These are phyloP conservation scores for Distichodus sexfasciatus DNA, from an alignment of 2,797 vertebrate species.

Conservation along the genomic window DNA sequence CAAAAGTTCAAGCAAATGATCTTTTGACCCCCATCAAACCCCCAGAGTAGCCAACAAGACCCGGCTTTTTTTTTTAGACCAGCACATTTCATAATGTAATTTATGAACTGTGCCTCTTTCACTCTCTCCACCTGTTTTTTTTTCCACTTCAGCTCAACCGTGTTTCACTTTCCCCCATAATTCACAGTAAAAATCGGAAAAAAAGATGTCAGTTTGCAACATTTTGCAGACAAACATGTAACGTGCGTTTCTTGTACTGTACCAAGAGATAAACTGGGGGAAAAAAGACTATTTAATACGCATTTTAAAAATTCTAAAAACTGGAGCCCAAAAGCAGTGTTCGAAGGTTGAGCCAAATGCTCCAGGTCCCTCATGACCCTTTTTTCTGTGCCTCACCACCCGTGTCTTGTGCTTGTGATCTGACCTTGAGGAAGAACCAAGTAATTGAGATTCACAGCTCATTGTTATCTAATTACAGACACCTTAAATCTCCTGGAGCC, in stretches of 20 bases:
- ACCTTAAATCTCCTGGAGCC: slow-evolving; percentile 45
- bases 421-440: slow-evolving; percentile 58
- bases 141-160: slow-evolving; percentile 55
- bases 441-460: slow-evolving; percentile 63
- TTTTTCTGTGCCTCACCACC: slow-evolving; percentile 5
- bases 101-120: slow-evolving; percentile 63
- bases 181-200: slow-evolving; percentile 31
- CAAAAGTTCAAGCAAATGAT: slow-evolving; percentile 51
- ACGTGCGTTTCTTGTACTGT: background rate
- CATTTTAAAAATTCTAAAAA: background rate
- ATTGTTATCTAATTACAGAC: slow-evolving; percentile 63
- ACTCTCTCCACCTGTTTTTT: slow-evolving; percentile 68
- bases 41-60: slow-evolving; percentile 43
- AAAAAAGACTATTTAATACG: background rate
- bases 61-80: slow-evolving; percentile 41
- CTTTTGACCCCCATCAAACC: slow-evolving; percentile 55
- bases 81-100: slow-evolving; percentile 57
- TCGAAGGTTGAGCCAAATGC: background rate
- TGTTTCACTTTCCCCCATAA: slow-evolving; percentile 57
- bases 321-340: background rate
- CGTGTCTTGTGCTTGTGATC: slow-evolving; percentile 23
- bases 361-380: background rate
- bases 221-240: background rate
- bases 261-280: background rate
- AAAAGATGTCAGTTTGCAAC: background rate